These are phyloP conservation scores for Drosophila jambulina DNA, from an alignment of 1,140 invertebrate species.

Conservation along the genomic window DNA sequence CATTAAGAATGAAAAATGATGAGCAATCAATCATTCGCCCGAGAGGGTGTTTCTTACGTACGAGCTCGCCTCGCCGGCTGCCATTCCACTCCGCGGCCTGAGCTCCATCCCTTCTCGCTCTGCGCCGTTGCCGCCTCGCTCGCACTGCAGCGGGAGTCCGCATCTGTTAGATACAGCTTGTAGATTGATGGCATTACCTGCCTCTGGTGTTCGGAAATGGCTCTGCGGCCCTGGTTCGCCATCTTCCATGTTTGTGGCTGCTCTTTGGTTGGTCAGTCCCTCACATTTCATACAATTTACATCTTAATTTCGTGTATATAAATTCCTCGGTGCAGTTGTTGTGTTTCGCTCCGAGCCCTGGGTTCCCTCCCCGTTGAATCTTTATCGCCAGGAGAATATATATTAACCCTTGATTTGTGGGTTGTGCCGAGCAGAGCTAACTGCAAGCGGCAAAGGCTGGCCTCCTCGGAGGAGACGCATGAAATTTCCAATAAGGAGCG, in stretches of 20 bases:
- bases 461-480: conserved; percentile 7
- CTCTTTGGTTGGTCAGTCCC: conserved; percentile 68
- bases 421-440: conserved; percentile 37
- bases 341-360: conserved; percentile 43
- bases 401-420: conserved; percentile 80
- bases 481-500: conserved; percentile 26
- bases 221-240: conserved; percentile 40
- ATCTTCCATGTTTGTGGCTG: conserved; percentile 43
- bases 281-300: conserved; percentile 80
- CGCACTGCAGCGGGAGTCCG: conserved; percentile 24
- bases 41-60: conserved; percentile 81
- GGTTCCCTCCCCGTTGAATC: conserved; percentile 30
- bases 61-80: conserved; percentile 36
- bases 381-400: conserved; percentile 73
- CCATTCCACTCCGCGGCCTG: conserved; percentile 26
- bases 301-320: conserved; percentile 75
- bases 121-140: conserved; percentile 22
- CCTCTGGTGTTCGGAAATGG: conserved; percentile 79
- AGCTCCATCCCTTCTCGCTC: conserved; percentile 25
- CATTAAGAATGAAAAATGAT: conserved; percentile 86
- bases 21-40: conserved; percentile 85
- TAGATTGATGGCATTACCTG: conserved; percentile 84
- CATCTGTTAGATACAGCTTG: conserved; percentile 72
- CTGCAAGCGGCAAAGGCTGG: conserved; percentile 24
- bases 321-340: conserved; percentile 41